Conservation (phyloP, 2,113 vertebrate species). For the Vulpes ferrilata region DNA sequence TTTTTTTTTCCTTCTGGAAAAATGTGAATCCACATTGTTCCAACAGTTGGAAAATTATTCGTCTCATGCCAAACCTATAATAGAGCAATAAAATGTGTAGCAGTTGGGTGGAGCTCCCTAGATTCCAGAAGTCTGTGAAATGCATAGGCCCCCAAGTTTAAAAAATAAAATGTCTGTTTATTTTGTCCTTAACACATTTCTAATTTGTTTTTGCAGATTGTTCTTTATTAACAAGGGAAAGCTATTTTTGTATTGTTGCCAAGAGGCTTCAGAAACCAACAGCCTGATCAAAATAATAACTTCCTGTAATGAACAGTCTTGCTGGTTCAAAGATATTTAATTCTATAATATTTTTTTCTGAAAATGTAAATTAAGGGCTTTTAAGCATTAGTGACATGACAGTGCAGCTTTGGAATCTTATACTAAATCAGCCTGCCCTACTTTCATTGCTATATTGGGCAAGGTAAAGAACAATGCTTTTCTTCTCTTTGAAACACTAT, state of each 20-base stretch:
- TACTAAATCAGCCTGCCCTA: slow-evolving; percentile 32
- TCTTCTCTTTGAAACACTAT: slow-evolving; percentile 41
- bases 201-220: slow-evolving; percentile 88
- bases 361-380: slow-evolving; percentile 85
- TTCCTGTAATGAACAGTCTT: slow-evolving; percentile 87
- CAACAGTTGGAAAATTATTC: slow-evolving; percentile 79
- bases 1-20: slow-evolving; percentile 74
- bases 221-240: slow-evolving; percentile 87
- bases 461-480: slow-evolving; percentile 56
- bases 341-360: slow-evolving; percentile 63
- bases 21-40: slow-evolving; percentile 79
- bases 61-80: slow-evolving; percentile 72
- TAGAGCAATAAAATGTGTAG: slow-evolving; percentile 73
- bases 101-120: slow-evolving; percentile 74
- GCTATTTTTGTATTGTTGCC: slow-evolving; percentile 90
- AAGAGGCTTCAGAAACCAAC: slow-evolving; percentile 88
- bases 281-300: slow-evolving; percentile 89
- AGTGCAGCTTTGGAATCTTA: not conserved
- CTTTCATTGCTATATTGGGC: slow-evolving; percentile 21
- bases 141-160: slow-evolving; percentile 73
- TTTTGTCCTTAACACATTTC: slow-evolving; percentile 87
- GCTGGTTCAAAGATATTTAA: slow-evolving; percentile 84
- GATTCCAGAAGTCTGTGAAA: slow-evolving; percentile 81
- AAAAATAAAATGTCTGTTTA: slow-evolving; percentile 85
- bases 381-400: slow-evolving; percentile 66